Percentiles rank a stretch among this genome's conserved stretches.
Conservation (phyloP, 2,113 vertebrate species). For the Rhegmatorhina hoffmannsi region DNA sequence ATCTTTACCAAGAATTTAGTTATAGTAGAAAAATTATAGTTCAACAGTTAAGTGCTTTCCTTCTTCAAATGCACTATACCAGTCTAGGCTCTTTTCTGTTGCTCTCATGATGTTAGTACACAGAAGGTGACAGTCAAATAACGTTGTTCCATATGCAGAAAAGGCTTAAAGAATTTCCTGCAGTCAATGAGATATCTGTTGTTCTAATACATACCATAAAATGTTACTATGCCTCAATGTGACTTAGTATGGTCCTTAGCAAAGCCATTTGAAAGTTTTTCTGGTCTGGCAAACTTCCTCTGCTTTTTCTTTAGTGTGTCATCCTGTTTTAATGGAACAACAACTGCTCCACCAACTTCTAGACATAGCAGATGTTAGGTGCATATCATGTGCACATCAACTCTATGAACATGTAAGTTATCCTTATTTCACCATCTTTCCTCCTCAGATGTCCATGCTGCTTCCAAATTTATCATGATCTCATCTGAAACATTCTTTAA, state of each 20-base stretch:
- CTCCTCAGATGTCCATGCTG: neutral
- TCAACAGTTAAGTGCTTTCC: neutral
- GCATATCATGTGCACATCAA: rapidly evolving
- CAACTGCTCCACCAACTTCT: neutral
- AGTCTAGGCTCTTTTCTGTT: neutral
- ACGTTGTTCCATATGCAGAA: neutral
- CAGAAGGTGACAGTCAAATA: neutral
- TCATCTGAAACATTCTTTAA: neutral
- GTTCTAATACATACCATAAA: neutral
- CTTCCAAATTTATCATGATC: neutral
- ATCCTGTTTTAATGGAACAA: neutral
- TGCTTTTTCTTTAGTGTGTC: neutral
- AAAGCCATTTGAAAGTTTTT: neutral
- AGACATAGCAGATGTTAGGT: neutral
- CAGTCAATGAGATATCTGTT: neutral
- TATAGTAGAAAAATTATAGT: neutral
- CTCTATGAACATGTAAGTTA: neutral
- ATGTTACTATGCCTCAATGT: neutral
- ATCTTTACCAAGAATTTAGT: neutral
- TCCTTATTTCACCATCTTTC: neutral
- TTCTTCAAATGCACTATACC: neutral
- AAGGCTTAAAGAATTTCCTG: neutral
- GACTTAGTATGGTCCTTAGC: neutral
- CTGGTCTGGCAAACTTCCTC: neutral
- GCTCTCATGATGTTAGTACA: neutral